Percentiles rank a stretch among this genome's conserved stretches.
These are phyloP conservation scores for Heliconius hermathena DNA, from an alignment of 1,140 invertebrate species.

Conservation along the genomic window DNA sequence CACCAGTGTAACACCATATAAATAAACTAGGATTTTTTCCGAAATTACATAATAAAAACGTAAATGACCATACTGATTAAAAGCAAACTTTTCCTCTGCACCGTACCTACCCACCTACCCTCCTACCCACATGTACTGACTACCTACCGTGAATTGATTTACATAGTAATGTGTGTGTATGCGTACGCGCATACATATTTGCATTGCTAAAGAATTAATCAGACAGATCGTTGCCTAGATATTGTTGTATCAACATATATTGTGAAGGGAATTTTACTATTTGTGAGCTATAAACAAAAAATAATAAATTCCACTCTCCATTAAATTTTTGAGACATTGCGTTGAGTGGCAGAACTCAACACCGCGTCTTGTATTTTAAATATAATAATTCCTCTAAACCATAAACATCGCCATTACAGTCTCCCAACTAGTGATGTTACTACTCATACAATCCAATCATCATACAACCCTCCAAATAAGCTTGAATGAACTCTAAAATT, in stretches of 20 bases:
- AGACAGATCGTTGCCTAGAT: slow-evolving; percentile 3
- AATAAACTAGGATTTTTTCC: too few species aligned
- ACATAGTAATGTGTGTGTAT: background rate
- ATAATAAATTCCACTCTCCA: too few species aligned
- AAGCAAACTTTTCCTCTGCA: background rate
- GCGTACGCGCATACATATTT: background rate
- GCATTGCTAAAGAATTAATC: slow-evolving; percentile 10
- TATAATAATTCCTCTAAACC: too few species aligned
- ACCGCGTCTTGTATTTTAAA: too few species aligned
- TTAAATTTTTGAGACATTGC: too few species aligned
- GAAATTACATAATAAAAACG: background rate
- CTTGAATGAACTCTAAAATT: background rate
- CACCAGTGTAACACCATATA: too few species aligned
- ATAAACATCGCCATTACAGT: background rate
- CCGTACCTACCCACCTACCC: background rate
- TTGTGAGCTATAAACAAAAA: background rate
- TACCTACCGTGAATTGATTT: background rate
- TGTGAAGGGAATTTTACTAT: background rate
- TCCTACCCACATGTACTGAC: background rate
- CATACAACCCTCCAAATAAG: background rate
- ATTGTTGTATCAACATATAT: background rate
- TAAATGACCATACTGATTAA: background rate
- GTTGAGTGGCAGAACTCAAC: too few species aligned
- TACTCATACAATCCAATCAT: background rate
- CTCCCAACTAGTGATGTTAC: background rate